Percentiles rank a stretch among this genome's conserved stretches.
phyloP scores from a whole-genome alignment of 1,140 invertebrate species.

The Bombus fervidus region DNA sequence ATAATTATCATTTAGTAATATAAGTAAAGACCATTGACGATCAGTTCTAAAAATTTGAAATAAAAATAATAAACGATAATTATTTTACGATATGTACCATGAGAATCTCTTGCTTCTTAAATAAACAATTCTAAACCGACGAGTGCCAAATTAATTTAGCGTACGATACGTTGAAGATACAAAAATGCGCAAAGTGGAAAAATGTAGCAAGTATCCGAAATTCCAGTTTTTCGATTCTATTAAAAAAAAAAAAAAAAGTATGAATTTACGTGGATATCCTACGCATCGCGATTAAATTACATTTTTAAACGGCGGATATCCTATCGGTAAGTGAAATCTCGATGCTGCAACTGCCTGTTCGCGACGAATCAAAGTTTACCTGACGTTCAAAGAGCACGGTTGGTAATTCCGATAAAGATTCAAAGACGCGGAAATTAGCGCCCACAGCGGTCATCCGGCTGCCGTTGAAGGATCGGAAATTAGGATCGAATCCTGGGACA shows the following conservation, averaged over 20 bases:
- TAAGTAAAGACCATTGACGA: not conserved
- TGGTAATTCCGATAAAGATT: constrained; percentile 35
- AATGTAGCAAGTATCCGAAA: not conserved
- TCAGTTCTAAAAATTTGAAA: not conserved
- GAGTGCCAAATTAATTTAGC: not conserved
- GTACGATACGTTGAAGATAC: not conserved
- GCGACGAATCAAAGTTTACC: not conserved
- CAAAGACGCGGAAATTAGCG: constrained; percentile 58
- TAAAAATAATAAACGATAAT: not conserved
- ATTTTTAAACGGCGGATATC: constrained; percentile 42
- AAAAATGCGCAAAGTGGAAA: not conserved
- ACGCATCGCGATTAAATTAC: not conserved
- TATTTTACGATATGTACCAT: not conserved
- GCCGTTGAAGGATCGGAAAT: constrained; percentile 69
- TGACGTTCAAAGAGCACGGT: not conserved
- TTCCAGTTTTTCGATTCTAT: not conserved
- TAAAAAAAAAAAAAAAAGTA: not conserved
- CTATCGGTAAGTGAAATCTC: not conserved
- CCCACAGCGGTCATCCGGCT: constrained; percentile 43
- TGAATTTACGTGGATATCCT: not conserved
- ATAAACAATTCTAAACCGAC: not conserved
- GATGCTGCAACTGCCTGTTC: not conserved
- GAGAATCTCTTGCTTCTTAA: not conserved
- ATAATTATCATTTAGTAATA: no score
- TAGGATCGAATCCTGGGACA: constrained; percentile 25